A percentile compares a stretch with the other conserved stretches of the same genome.
Conservation (phyloP, 2,888 invertebrate genomes). For the Epistrophe grossulariae region DNA sequence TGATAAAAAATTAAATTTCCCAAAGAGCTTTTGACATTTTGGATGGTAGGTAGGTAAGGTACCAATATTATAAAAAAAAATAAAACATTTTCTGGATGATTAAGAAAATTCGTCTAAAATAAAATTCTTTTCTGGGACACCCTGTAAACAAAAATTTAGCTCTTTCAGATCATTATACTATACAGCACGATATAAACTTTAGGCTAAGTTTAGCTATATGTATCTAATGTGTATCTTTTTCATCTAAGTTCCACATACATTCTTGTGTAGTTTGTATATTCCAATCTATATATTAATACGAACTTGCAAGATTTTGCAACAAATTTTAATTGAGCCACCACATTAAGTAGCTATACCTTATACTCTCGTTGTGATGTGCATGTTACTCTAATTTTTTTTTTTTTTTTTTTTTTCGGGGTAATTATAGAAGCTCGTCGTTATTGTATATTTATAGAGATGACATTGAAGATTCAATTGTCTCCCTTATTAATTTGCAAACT, state of each 20-base stretch:
- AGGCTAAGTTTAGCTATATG: not conserved
- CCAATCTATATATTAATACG: not conserved
- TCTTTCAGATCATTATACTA: slow-evolving; percentile 30
- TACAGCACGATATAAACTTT: slow-evolving; percentile 30
- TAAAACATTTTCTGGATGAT: too few relatives aligned
- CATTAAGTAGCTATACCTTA: slow-evolving; percentile 5
- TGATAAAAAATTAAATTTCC: too few relatives aligned
- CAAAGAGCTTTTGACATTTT: too few relatives aligned
- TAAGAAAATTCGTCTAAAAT: too few relatives aligned
- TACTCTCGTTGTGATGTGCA: not conserved
- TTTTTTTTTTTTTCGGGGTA: not conserved
- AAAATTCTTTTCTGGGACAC: not conserved
- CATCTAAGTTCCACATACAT: slow-evolving; percentile 14
- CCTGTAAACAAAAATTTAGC: slow-evolving; percentile 37
- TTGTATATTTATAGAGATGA: slow-evolving; percentile 34
- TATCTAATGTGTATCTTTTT: slow-evolving; percentile 8
- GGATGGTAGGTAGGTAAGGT: too few relatives aligned
- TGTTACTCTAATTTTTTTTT: slow-evolving; percentile 12
- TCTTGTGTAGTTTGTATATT: not conserved
- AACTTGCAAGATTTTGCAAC: slow-evolving; percentile 58
- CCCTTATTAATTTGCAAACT: slow-evolving; percentile 35
- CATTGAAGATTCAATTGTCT: slow-evolving; percentile 49
- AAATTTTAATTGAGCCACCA: slow-evolving; percentile 32
- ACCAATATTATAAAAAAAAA: too few relatives aligned
- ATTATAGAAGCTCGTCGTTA: slow-evolving; percentile 49